Evolutionary conservation across 1,140 invertebrate species (phyloP), one percentile per base, ranked within the genome.

Genomic region (Mamestra configurata): DNA sequence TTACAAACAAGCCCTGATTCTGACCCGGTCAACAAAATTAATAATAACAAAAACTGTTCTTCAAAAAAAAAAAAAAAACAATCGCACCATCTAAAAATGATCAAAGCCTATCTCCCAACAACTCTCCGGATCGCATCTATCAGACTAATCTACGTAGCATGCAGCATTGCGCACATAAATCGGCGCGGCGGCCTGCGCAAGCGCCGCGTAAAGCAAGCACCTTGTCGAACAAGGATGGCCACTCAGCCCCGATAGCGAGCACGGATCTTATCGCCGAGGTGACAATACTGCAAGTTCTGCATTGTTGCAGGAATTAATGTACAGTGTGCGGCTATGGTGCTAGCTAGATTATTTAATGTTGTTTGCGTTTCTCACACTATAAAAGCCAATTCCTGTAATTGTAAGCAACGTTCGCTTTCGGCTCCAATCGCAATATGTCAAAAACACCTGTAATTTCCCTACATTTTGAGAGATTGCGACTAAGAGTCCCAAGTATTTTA

Each of bases 181-280:
- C 76, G 76, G 77, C 35, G 46, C 24, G 37, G 10, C 13, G 43
- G 79, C 85, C 55, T 3, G 35, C 61, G 35, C 61, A 46, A 75
- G 80, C 83, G 79, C 79, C 49, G 79, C 70, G 77, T 82, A 84
- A 81, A 80, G 77, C 79, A 83, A 64, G 20, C 82, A 51, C 43
- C 57, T 51, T 79, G 83, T 86, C 81, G 53, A 80, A 88, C 86
- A 88, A 88, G 86, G 84, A 88, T 86, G 86, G 83, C 86, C 86
- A 88, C 86, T 88, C 86, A 88, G 79, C 51, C n/a, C 61, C 71
- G 83, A 88, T 86, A 88, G 75, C 46, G 71, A 81, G 79, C 79
- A n/a, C 57, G 72, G 13, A 70, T 70, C 79, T 88, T 88, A 88
- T 88, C 84, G 75, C n/a, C 46, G 49, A 27, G 84, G 84, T 88